Conservation (phyloP, 2,797 vertebrate species). For the Arnoldichthys spilopterus region DNA sequence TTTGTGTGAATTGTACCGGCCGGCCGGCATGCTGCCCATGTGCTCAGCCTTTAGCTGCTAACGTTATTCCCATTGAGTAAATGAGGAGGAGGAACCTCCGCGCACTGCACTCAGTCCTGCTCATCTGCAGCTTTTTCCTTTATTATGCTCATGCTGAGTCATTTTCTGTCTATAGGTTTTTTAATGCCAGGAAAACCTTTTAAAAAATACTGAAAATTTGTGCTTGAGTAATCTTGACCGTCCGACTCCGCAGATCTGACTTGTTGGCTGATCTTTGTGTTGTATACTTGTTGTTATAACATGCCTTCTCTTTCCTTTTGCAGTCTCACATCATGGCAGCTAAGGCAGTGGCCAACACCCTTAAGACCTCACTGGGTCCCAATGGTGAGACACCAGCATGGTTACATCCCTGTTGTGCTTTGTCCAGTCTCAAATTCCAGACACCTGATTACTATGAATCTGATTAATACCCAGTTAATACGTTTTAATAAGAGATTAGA, state of each 20-base stretch:
- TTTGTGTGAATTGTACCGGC: no score
- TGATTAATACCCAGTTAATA: neutral
- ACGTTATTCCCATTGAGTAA: neutral
- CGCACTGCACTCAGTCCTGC: no score
- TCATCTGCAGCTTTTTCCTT: neutral
- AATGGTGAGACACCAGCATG: slow-evolving; percentile 80
- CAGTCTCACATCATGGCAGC: slow-evolving; percentile 99
- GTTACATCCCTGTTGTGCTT: neutral
- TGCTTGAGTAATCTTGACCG: no score
- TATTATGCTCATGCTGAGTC: no score
- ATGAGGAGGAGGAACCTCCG: neutral
- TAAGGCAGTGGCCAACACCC: slow-evolving; percentile 93
- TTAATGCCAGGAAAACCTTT: no score
- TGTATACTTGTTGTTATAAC: neutral
- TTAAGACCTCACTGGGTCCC: slow-evolving; percentile 95
- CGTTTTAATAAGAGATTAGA: neutral
- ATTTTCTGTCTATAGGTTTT: no score
- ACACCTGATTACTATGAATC: neutral
- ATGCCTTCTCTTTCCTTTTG: slow-evolving; percentile 49
- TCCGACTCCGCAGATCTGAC: neutral
- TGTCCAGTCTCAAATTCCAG: neutral
- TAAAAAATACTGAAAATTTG: no score
- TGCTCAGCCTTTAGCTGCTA: slow-evolving; percentile 58
- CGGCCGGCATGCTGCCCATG: slow-evolving; percentile 66
- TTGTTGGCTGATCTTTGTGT: neutral